A percentile compares a stretch with the other conserved stretches of the same genome.
phyloP scores from a whole-genome alignment of 2,888 invertebrate species.

The Ormyrus rosae region DNA sequence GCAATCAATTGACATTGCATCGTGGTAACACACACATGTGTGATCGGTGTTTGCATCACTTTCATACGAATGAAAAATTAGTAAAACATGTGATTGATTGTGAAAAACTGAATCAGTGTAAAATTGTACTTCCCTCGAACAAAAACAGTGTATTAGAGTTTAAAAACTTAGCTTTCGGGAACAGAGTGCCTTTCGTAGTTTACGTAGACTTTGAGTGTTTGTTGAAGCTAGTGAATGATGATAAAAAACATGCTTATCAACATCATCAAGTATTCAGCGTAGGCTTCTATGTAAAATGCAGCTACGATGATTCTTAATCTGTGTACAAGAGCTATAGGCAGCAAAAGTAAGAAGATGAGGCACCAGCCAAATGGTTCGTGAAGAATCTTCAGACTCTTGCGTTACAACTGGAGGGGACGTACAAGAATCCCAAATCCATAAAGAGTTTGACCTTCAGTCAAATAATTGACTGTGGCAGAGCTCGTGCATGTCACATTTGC shows the following conservation, averaged over 20 bases:
- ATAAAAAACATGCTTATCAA: conserved; percentile 9
- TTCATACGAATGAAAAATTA: no score
- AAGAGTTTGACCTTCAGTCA: neutral
- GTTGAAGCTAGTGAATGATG: conserved; percentile 8
- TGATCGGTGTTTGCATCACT: no score
- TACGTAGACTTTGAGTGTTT: conserved; percentile 52
- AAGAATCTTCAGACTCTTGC: neutral
- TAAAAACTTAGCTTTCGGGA: no score
- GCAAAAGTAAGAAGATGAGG: neutral
- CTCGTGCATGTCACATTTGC: neutral
- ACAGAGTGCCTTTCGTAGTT: conserved; percentile 11
- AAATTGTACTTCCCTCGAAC: no score
- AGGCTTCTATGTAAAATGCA: conserved; percentile 8
- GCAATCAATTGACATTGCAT: no score
- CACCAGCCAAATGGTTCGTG: conserved; percentile 23
- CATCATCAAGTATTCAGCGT: neutral
- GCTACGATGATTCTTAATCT: conserved; percentile 10
- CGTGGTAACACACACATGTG: no score
- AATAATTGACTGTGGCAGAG: neutral
- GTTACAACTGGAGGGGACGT: neutral
- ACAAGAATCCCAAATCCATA: neutral
- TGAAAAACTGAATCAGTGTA: no score
- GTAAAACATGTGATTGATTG: no score
- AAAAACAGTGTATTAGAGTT: no score
- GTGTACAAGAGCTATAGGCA: conserved; percentile 11